Evolutionary conservation across 2,888 invertebrate genomes (phyloP).

Genomic region (Euplexia lucipara): DNA sequence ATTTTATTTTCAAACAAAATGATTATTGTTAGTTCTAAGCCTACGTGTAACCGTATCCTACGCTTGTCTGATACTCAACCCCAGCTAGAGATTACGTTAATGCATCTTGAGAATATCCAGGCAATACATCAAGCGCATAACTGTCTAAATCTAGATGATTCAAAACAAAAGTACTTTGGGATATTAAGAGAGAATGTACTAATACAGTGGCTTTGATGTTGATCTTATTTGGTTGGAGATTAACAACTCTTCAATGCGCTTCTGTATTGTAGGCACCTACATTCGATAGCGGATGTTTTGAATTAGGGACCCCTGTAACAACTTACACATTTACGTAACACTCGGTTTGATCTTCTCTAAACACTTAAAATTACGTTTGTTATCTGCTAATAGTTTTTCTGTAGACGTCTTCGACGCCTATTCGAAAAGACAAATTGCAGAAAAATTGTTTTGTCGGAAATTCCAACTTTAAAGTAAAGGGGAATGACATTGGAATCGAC

Average conservation of each 20-base stretch:
- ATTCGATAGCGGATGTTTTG: constrained; percentile 22
- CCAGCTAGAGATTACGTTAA: constrained; percentile 60
- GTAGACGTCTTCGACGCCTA: not conserved
- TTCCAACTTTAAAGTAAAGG: constrained; percentile 66
- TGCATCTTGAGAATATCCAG: constrained; percentile 75
- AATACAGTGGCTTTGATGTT: constrained; percentile 39
- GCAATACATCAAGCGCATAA: constrained; percentile 52
- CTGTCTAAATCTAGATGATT: constrained; percentile 60
- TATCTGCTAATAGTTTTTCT: not conserved
- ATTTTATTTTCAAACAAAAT: constrained; percentile 9
- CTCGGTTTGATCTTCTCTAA: not conserved
- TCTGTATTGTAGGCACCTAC: constrained; percentile 5
- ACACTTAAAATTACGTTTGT: not conserved
- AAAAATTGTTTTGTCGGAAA: constrained; percentile 27
- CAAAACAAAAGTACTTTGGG: constrained; percentile 46
- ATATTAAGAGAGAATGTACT: constrained; percentile 19
- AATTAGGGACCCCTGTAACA: constrained; percentile 9
- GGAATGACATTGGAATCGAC: constrained; percentile 75
- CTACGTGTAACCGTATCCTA: constrained; percentile 27
- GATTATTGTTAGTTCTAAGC: constrained; percentile 9
- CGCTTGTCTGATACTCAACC: constrained; percentile 26
- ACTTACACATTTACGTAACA: not conserved
- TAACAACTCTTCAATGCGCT: constrained; percentile 10
- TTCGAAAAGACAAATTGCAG: not conserved
- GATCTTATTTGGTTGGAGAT: constrained; percentile 20